Evolutionary conservation across 2,888 invertebrate genomes (phyloP).

Genomic region (Phaedon cochleariae): DNA sequence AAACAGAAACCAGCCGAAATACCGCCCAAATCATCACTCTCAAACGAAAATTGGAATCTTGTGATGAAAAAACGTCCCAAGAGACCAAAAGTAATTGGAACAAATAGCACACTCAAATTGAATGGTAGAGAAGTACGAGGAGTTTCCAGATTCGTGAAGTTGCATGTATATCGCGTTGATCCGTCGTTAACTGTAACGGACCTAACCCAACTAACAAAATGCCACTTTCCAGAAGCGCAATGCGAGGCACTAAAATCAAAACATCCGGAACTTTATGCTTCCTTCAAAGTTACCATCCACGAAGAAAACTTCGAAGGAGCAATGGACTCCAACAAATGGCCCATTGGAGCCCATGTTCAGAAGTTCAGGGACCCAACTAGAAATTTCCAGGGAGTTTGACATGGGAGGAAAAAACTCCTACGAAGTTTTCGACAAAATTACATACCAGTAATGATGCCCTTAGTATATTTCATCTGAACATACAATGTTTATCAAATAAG

Average conservation of each 20-base stretch:
- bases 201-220: constrained; percentile 11
- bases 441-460: neutral
- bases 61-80: constrained; percentile 9
- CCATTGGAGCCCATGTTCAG: constrained; percentile 5
- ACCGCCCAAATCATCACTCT: neutral
- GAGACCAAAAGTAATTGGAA: neutral
- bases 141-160: constrained; percentile 4
- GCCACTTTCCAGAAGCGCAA: constrained; percentile 4
- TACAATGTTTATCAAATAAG: constrained; percentile 9
- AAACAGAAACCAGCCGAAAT: neutral
- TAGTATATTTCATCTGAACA: constrained; percentile 13
- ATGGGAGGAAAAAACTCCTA: no score
- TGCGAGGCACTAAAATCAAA: constrained; percentile 1
- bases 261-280: neutral
- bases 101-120: no score
- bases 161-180: neutral
- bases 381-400: neutral
- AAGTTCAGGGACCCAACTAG: constrained; percentile 10
- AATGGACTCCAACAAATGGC: constrained; percentile 4
- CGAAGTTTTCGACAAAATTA: neutral
- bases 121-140: constrained; percentile 6
- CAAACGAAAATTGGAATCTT: constrained; percentile 2
- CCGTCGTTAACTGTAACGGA: constrained; percentile 3
- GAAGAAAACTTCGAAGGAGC: constrained; percentile 8
- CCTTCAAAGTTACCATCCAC: neutral